Evolutionary conservation across 1,140 invertebrate species (phyloP).

Genomic region (Bombus pascuorum): DNA sequence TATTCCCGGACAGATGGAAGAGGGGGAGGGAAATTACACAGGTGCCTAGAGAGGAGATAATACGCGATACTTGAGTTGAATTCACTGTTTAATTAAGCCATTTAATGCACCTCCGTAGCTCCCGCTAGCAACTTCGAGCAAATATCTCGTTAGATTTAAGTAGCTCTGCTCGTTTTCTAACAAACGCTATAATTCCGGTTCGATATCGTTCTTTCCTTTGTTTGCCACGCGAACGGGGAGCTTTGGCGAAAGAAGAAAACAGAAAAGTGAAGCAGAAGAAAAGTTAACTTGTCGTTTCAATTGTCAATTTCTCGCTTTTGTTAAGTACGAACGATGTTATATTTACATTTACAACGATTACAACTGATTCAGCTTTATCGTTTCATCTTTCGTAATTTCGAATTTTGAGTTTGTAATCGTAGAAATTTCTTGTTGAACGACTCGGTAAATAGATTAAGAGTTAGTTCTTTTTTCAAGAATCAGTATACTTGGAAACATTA

Average conservation of each 20-base stretch:
- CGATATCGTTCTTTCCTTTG: not conserved
- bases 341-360: no score
- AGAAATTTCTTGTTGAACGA: no score
- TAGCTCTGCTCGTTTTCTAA: slow-evolving; percentile 20
- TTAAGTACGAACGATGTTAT: no score
- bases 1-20: not conserved
- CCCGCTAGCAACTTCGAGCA: not conserved
- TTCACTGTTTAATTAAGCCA: slow-evolving; percentile 33
- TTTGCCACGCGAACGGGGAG: not conserved
- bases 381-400: no score
- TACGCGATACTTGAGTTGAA: slow-evolving; percentile 10
- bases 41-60: slow-evolving; percentile 23
- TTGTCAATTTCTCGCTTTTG: no score
- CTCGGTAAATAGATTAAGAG: no score
- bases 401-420: no score
- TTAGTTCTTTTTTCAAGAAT: no score
- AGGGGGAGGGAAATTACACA: not conserved
- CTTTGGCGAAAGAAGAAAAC: not conserved
- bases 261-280: not conserved
- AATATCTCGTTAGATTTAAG: slow-evolving; percentile 41
- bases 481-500: no score
- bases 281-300: no score
- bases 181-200: not conserved
- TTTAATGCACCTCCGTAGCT: slow-evolving; percentile 10
- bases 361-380: no score